A percentile compares a stretch with the other conserved stretches of the same genome.
Conservation (phyloP, 1,140 invertebrate species). For the Drosophila pectinifera region DNA sequence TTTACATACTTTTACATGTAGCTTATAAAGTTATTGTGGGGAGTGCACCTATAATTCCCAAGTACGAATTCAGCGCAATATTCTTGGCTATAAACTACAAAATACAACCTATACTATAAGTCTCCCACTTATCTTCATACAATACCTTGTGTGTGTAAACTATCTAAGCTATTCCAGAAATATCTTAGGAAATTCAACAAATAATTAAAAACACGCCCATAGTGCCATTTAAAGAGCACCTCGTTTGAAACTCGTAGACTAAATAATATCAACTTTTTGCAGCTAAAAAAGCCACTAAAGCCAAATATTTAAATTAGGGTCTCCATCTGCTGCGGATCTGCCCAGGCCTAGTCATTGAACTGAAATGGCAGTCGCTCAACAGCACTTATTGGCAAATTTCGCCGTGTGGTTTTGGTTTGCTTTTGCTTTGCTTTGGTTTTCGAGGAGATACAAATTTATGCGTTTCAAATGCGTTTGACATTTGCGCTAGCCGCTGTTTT, state of each 20-base stretch:
- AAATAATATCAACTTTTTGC: constrained; percentile 36
- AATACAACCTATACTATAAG: too few relatives aligned
- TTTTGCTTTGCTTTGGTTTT: constrained; percentile 6
- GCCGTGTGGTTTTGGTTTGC: neutral
- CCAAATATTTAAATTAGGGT: constrained; percentile 41
- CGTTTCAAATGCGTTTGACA: constrained; percentile 62
- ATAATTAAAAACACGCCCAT: neutral
- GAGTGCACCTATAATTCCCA: neutral
- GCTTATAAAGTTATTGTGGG: too few relatives aligned
- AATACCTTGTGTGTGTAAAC: neutral
- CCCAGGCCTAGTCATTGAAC: constrained; percentile 64
- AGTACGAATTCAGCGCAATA: neutral
- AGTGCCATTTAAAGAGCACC: constrained; percentile 7
- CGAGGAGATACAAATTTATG: constrained; percentile 57
- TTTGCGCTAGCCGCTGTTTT: constrained; percentile 49
- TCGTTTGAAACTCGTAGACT: constrained; percentile 35
- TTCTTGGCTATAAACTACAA: too few relatives aligned
- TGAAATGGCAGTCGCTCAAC: constrained; percentile 30
- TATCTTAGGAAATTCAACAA: neutral
- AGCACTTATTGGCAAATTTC: constrained; percentile 57
- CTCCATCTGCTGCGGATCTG: constrained; percentile 9
- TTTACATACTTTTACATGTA: neutral
- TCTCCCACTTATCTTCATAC: neutral
- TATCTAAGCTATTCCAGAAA: neutral
- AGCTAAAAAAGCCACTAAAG: constrained; percentile 53